Base-by-base conservation (phyloP, 2,888 invertebrate species). In the Dolomedes plantarius region DNA sequence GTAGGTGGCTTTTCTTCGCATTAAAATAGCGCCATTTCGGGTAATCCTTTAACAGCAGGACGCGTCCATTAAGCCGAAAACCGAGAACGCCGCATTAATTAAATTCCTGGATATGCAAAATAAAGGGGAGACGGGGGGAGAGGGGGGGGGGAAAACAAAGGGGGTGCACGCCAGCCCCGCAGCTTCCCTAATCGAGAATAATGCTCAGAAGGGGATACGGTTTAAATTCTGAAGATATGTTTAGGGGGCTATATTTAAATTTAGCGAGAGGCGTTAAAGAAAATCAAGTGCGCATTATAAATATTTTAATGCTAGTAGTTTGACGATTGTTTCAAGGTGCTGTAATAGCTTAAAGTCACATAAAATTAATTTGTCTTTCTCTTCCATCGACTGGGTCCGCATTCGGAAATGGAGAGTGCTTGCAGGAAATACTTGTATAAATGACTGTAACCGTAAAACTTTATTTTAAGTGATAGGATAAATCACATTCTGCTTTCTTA, bases 31-130 rank as follows among this genome's bases (percentile, higher is more conserved):
- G 79, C 74, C 74, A 79, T 79, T 74, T 69, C 67, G 41, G 13
- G 68, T 79, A 86, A 79, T 78, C 85, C 79, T 67, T 85, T 86
- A 86, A 86, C 85, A 79, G 79, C 85, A 41, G 85, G 46, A 19
- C 69, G 29, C 78, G 19, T 74, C 78, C 85, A 78, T 79, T 78
- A 75, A 62, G 68, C 56, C 23, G 62, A 16, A 69, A 69, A 13
- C 78, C 62, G 64, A 39, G 46, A 46, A 28, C 41, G 85, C 23
- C 27, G 78, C 85, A 86, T 86, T 78, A 86, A 86, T 86, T 86
- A 86, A 79, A 79, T 79, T 86, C 83, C 73, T 74, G 9, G 67
- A 16, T 67, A 36, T 36, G 36, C 32, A 67, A 67, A 67, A 67
- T 32, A 36, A 32, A 67, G 32, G 67, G 32, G 36, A 0, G n/a